Conservation (phyloP, 2,113 vertebrate genomes). For the Sorex araneus region DNA sequence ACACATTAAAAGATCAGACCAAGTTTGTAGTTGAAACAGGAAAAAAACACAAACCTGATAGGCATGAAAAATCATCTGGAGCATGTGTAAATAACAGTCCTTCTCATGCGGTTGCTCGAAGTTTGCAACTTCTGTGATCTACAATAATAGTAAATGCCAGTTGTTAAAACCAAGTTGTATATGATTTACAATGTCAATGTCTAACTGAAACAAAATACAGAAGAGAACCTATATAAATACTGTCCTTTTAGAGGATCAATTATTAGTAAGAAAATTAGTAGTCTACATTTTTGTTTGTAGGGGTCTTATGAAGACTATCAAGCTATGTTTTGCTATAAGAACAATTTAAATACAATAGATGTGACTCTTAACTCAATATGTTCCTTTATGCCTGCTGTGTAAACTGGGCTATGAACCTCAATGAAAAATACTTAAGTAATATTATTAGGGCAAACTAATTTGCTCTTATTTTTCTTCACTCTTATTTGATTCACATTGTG, state of each 20-base stretch:
- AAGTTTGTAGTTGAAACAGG: constrained; percentile 77
- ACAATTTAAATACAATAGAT: constrained; percentile 13
- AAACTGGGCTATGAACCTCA: too few species aligned
- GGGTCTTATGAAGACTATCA: neutral
- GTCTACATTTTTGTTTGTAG: neutral
- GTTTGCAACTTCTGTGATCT: neutral
- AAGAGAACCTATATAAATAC: neutral
- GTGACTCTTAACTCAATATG: neutral
- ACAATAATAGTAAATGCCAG: neutral
- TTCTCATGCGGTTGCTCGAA: neutral
- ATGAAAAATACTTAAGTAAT: neutral
- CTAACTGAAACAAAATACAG: constrained; percentile 23
- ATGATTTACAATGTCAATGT: constrained; percentile 40
- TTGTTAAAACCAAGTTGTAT: constrained; percentile 29
- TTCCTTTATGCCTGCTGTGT: too few species aligned
- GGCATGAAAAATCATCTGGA: constrained; percentile 66
- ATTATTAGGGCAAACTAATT: neutral
- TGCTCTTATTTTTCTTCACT: neutral
- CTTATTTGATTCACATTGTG: neutral
- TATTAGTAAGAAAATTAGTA: neutral
- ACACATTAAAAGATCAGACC: constrained; percentile 82
- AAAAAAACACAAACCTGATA: constrained; percentile 63
- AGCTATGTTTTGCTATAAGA: neutral
- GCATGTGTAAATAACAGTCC: neutral
- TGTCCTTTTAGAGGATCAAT: neutral